These are phyloP conservation scores for Leptestheria dahalacensis DNA, from an alignment of 1,140 invertebrate species.

Conservation along the genomic window DNA sequence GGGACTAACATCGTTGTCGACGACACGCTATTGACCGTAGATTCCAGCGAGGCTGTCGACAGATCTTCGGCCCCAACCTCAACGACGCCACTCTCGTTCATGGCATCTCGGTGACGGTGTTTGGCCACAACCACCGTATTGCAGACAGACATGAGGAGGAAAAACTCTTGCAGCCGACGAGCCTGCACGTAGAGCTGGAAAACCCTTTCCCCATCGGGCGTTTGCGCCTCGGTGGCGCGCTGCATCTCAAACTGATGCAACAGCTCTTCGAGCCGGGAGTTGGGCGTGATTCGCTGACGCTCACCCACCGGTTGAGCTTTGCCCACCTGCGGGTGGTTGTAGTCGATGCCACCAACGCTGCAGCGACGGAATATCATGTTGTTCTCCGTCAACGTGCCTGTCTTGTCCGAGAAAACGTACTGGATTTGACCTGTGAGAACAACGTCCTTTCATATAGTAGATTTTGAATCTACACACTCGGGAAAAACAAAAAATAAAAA, in stretches of 20 bases:
- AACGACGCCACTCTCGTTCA: conserved; percentile 7
- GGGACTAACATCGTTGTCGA: background rate
- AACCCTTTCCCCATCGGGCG: conserved; percentile 20
- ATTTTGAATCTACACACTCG: too few relatives aligned
- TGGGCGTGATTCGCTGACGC: conserved; percentile 11
- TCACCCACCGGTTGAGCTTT: conserved; percentile 3
- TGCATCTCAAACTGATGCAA: conserved; percentile 12
- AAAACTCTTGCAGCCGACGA: conserved; percentile 67
- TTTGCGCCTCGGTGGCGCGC: conserved; percentile 24
- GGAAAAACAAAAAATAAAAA: too few relatives aligned
- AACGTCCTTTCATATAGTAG: too few relatives aligned
- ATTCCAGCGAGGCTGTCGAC: conserved; percentile 4
- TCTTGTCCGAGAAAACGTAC: conserved; percentile 95
- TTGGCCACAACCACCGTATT: conserved; percentile 91
- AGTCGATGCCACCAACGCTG: conserved; percentile 74
- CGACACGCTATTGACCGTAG: background rate
- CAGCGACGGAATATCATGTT: conserved; percentile 90
- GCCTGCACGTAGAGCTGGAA: conserved; percentile 22
- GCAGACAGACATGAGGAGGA: conserved; percentile 79
- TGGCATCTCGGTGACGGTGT: conserved; percentile 51
- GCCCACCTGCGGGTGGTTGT: conserved; percentile 45
- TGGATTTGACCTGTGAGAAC: conserved; percentile 52
- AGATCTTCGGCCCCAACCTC: conserved; percentile 1
- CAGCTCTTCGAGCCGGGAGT: conserved; percentile 8
- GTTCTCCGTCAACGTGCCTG: conserved; percentile 93